Conservation (phyloP, 2,113 vertebrate species). For the Melospiza melodia region DNA sequence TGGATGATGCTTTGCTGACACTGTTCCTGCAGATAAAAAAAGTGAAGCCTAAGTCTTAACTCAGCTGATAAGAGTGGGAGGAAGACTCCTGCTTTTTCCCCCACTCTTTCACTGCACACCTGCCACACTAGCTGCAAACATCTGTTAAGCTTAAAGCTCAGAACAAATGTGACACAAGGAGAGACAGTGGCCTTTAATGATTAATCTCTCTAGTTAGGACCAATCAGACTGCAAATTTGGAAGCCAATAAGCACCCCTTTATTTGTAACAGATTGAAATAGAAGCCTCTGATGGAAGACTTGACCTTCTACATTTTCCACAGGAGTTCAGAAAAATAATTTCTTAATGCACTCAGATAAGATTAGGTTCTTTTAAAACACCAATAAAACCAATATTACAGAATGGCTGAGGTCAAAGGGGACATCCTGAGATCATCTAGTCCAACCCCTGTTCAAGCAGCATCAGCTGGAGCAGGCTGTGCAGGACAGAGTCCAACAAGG, state of each 20-base stretch:
- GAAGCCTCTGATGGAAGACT: not conserved
- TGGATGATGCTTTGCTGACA: conserved; percentile 32
- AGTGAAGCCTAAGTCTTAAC: not conserved
- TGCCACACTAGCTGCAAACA: not conserved
- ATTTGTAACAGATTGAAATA: not conserved
- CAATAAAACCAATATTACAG: not conserved
- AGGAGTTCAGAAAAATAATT: not conserved
- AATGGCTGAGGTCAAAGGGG: not conserved
- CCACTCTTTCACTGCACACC: not conserved
- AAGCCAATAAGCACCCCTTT: not conserved
- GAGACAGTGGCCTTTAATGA: not conserved
- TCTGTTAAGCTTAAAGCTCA: not conserved
- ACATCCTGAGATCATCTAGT: not conserved
- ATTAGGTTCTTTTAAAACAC: not conserved
- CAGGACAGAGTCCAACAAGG: not conserved
- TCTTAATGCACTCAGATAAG: not conserved
- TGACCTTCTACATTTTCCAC: not conserved
- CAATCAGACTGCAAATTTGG: not conserved
- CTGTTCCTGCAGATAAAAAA: conserved; percentile 13
- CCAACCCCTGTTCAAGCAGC: not conserved
- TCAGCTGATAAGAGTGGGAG: not conserved
- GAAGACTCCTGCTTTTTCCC: not conserved
- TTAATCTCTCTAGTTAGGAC: not conserved
- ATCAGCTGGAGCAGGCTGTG: not conserved
- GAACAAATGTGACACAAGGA: not conserved